A percentile compares a stretch with the other conserved stretches of the same genome.
Evolutionary conservation across 2,797 vertebrate genomes (phyloP).

Genomic region (Danio albolineatus): DNA sequence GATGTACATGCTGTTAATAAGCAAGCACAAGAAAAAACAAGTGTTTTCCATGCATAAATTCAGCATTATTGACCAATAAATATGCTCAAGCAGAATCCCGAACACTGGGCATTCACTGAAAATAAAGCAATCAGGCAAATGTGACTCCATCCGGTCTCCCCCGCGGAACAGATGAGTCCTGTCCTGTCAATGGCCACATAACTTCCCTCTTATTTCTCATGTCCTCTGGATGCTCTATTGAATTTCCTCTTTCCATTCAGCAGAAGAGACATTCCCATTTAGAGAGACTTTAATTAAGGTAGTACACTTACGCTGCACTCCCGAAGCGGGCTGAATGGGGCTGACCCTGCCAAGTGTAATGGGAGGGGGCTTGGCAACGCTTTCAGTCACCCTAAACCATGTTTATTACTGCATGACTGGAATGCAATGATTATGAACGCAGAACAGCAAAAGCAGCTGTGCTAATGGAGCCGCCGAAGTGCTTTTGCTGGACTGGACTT

Average conservation of each 20-base stretch:
- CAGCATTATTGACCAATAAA: constrained; percentile 11
- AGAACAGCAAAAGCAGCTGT: neutral
- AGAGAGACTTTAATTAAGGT: constrained; percentile 54
- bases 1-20: constrained; percentile 4
- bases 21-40: neutral
- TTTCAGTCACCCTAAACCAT: constrained; percentile 29
- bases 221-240: constrained; percentile 45
- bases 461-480: neutral
- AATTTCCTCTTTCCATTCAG: constrained; percentile 42
- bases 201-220: constrained; percentile 37
- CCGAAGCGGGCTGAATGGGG: constrained; percentile 15
- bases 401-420: constrained; percentile 29
- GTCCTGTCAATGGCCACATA: constrained; percentile 36
- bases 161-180: neutral
- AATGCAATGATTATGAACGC: constrained; percentile 32
- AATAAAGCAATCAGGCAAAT: neutral
- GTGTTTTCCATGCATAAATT: constrained; percentile 8
- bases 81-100: neutral
- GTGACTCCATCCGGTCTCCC: constrained; percentile 1
- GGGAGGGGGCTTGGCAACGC: constrained; percentile 42
- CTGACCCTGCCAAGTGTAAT: constrained; percentile 53
- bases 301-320: constrained; percentile 53
- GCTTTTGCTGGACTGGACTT: constrained; percentile 18
- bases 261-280: constrained; percentile 34
- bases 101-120: neutral